A percentile compares a stretch with the other conserved stretches of the same genome.
Evolutionary conservation across 2,113 vertebrate genomes (phyloP).

Genomic region (Cygnus buccinator): DNA sequence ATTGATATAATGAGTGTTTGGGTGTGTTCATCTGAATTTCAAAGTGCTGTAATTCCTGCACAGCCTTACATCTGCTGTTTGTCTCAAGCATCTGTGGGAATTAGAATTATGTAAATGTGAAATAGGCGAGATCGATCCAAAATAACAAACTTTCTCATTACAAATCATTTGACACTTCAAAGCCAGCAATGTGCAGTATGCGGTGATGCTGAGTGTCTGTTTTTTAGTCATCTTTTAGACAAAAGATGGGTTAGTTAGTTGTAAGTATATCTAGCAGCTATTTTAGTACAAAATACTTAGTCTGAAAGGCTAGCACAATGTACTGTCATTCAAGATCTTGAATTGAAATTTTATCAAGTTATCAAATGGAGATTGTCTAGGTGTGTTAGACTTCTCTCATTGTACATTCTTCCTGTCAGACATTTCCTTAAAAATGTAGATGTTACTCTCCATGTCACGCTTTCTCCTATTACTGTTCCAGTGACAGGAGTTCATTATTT

Average conservation of each 20-base stretch:
- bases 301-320: background rate
- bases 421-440: background rate
- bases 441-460: background rate
- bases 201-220: background rate
- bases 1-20: slow-evolving; percentile 5
- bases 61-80: slow-evolving; percentile 33
- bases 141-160: slow-evolving; percentile 18
- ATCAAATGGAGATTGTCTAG: background rate
- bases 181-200: background rate
- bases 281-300: background rate
- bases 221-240: background rate
- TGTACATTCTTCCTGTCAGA: background rate
- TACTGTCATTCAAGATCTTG: background rate
- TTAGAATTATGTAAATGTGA: slow-evolving; percentile 46
- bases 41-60: slow-evolving; percentile 17
- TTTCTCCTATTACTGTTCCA: background rate
- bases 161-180: slow-evolving; percentile 28
- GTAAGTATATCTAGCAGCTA: background rate
- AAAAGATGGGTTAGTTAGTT: background rate
- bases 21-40: slow-evolving; percentile 60
- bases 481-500: background rate
- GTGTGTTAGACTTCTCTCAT: background rate
- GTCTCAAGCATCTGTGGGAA: slow-evolving; percentile 32
- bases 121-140: background rate
- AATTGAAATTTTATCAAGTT: background rate